These are phyloP conservation scores for Okamejei kenojei DNA, from an alignment of 2,797 vertebrate genomes.

Conservation along the genomic window DNA sequence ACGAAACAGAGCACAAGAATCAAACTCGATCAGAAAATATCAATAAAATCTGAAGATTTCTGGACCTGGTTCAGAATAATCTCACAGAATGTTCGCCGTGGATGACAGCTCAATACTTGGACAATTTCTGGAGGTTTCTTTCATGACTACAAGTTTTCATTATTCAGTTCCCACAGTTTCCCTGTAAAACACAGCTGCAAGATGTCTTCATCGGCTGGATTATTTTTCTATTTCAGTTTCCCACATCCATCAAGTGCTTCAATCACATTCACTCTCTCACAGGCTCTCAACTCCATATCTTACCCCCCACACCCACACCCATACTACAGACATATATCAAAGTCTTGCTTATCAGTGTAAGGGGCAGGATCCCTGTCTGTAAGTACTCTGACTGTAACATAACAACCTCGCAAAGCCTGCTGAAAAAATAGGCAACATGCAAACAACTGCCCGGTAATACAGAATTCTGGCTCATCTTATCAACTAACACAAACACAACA, in stretches of 20 bases:
- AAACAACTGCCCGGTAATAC: slow-evolving; percentile 30
- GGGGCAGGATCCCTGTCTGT: background rate
- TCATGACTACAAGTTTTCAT: background rate
- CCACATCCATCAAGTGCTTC: slow-evolving; percentile 27
- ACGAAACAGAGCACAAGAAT: too few relatives aligned
- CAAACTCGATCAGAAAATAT: background rate
- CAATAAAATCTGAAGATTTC: background rate
- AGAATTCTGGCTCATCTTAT: slow-evolving; percentile 3
- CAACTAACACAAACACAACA: slow-evolving; percentile 18
- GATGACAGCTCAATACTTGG: background rate
- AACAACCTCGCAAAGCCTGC: slow-evolving; percentile 14
- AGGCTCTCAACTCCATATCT: slow-evolving; percentile 22
- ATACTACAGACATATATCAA: slow-evolving; percentile 15
- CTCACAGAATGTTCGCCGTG: background rate
- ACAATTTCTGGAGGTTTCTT: background rate
- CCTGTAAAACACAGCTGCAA: slow-evolving; percentile 31
- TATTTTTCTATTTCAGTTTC: slow-evolving; percentile 27
- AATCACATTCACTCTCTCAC: background rate
- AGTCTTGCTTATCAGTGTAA: background rate
- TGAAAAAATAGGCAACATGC: background rate
- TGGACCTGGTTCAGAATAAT: background rate
- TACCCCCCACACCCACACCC: background rate
- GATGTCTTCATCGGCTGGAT: slow-evolving; percentile 4
- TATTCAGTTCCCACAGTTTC: slow-evolving; percentile 4
- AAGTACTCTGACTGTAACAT: background rate